Evolutionary conservation across 2,888 invertebrate genomes (phyloP).

Genomic region (Zele albiditarsus): DNA sequence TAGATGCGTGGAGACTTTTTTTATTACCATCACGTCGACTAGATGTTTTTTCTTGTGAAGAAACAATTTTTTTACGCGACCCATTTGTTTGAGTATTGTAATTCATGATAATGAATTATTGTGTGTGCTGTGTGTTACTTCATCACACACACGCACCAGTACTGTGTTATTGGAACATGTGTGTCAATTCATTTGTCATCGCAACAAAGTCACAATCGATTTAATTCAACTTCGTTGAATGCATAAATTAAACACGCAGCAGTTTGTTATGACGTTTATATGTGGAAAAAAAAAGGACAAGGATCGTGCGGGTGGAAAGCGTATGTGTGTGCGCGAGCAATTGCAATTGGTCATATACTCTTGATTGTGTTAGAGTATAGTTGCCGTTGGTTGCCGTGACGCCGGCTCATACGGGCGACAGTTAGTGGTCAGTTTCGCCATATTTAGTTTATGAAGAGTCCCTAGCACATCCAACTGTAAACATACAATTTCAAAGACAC

Average conservation of each 20-base stretch:
- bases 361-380: neutral
- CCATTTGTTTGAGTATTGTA: conserved; percentile 30
- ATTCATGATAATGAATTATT: conserved; percentile 10
- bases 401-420: too few relatives aligned
- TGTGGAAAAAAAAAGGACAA: conserved; percentile 5
- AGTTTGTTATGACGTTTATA: conserved; percentile 1
- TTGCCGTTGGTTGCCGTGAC: too few relatives aligned
- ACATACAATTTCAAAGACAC: neutral
- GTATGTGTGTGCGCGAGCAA: neutral
- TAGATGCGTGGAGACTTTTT: neutral
- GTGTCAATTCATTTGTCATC: conserved; percentile 16
- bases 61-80: conserved; percentile 26
- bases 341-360: neutral
- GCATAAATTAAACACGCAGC: conserved; percentile 13
- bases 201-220: conserved; percentile 26
- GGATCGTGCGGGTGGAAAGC: neutral
- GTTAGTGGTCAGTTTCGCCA: too few relatives aligned
- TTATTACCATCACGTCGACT: conserved; percentile 7
- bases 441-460: too few relatives aligned
- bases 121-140: conserved; percentile 3
- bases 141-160: neutral
- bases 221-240: conserved; percentile 16
- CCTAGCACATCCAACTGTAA: neutral
- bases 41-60: conserved; percentile 16
- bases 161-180: neutral